Evolutionary conservation across 2,113 vertebrate species (phyloP).

Genomic region (Bucco capensis): DNA sequence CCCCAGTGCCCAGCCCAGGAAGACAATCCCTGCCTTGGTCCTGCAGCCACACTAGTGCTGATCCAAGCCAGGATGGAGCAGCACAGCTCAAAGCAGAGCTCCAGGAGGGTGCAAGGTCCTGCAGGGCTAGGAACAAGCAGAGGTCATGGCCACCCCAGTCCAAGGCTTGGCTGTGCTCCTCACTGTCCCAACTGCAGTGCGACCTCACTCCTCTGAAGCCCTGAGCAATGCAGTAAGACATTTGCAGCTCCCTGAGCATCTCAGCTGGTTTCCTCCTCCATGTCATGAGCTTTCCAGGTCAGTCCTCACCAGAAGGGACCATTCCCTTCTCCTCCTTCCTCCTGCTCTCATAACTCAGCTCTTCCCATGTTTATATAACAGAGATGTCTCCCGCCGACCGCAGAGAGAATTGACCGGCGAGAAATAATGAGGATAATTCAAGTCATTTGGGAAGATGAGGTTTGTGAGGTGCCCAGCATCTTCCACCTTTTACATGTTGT

Average conservation of each 20-base stretch:
- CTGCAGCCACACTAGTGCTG: too few species aligned
- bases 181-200: rapidly evolving
- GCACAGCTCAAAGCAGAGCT: not conserved
- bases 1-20: too few species aligned
- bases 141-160: rapidly evolving
- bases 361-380: slow-evolving; percentile 62
- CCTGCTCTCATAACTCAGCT: slow-evolving; percentile 6
- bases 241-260: not conserved
- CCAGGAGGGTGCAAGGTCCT: not conserved
- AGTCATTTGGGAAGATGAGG: slow-evolving; percentile 64
- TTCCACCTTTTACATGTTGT: slow-evolving; percentile 51
- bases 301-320: not conserved
- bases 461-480: slow-evolving; percentile 39
- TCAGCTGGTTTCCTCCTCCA: not conserved
- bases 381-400: not conserved
- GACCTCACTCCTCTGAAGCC: not conserved
- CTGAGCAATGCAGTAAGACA: rapidly evolving
- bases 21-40: too few species aligned
- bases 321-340: not conserved
- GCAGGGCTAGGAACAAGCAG: not conserved
- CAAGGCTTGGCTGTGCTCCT: not conserved
- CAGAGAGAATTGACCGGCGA: slow-evolving; percentile 35
- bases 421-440: slow-evolving; percentile 69
- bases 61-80: not conserved
- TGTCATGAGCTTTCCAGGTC: slow-evolving; percentile 53